These are phyloP conservation scores for Coilia nasus DNA, from an alignment of 2,797 vertebrate species.

Conservation along the genomic window DNA sequence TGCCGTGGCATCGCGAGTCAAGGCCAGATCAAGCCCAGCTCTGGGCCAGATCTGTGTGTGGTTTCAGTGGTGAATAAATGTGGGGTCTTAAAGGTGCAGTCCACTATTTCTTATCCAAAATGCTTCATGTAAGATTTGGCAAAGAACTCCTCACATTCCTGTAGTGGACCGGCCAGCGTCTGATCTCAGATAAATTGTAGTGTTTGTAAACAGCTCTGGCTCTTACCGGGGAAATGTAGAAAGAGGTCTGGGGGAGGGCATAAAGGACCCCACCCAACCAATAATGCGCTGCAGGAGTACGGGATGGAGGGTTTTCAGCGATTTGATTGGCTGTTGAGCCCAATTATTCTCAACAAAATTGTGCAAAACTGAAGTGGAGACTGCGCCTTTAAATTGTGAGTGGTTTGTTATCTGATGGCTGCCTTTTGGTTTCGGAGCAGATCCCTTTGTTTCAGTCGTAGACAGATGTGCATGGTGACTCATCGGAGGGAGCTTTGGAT, in stretches of 20 bases:
- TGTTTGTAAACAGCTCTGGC: background rate
- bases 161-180: too few species aligned
- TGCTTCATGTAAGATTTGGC: background rate
- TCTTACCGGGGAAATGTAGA: background rate
- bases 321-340: too few species aligned
- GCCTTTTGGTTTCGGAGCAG: constrained; percentile 35
- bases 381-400: too few species aligned
- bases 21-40: background rate
- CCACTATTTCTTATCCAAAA: background rate
- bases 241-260: too few species aligned
- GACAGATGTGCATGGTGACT: constrained; percentile 44
- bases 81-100: background rate
- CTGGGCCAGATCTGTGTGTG: background rate
- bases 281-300: too few species aligned
- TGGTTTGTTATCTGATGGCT: background rate
- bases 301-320: too few species aligned
- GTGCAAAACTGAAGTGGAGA: too few species aligned
- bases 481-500: constrained; percentile 24
- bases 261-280: too few species aligned
- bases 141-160: background rate
- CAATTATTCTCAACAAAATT: too few species aligned
- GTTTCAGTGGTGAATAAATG: background rate
- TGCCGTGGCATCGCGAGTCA: background rate
- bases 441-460: constrained; percentile 30
- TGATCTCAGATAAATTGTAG: too few species aligned